These are phyloP conservation scores for Dinothrombium tinctorium DNA, from an alignment of 1,140 invertebrate genomes.

Conservation along the genomic window DNA sequence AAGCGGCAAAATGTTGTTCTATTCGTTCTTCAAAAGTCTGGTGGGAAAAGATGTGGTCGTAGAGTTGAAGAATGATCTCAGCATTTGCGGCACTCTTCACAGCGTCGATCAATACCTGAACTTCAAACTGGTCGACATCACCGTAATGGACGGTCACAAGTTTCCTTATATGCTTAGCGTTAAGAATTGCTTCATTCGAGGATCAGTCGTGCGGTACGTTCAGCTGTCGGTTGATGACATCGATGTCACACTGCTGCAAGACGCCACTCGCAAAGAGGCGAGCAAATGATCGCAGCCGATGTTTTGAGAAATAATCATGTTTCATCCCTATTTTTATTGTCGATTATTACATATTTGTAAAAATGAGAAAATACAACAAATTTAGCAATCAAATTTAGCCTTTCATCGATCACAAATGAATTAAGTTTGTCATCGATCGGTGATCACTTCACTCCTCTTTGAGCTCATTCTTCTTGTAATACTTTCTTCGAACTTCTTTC, in stretches of 20 bases:
- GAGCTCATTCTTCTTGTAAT: slow-evolving; percentile 12
- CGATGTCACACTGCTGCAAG: slow-evolving; percentile 87
- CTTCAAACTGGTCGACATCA: slow-evolving; percentile 92
- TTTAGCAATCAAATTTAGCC: no score
- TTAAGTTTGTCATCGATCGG: no score
- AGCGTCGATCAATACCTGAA: slow-evolving; percentile 99
- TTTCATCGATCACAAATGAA: no score
- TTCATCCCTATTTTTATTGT: no score
- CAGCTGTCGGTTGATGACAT: slow-evolving; percentile 95
- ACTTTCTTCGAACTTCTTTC: slow-evolving; percentile 4
- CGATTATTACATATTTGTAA: no score
- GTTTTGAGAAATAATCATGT: no score
- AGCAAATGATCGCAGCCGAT: no score
- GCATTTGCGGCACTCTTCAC: slow-evolving; percentile 91
- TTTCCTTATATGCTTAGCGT: slow-evolving; percentile 92
- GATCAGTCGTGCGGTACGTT: slow-evolving; percentile 93
- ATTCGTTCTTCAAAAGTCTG: slow-evolving; percentile 97
- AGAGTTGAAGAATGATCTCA: slow-evolving; percentile 96
- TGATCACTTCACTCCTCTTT: no score
- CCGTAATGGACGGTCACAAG: slow-evolving; percentile 88
- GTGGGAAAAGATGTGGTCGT: slow-evolving; percentile 98
- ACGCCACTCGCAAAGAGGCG: slow-evolving; percentile 93
- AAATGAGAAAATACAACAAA: no score
- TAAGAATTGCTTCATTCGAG: slow-evolving; percentile 96
- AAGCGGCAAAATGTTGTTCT: slow-evolving; percentile 78